Percentiles rank a stretch among this genome's conserved stretches.
Conservation (phyloP, 2,797 vertebrate species). For the Florisuga fusca region DNA sequence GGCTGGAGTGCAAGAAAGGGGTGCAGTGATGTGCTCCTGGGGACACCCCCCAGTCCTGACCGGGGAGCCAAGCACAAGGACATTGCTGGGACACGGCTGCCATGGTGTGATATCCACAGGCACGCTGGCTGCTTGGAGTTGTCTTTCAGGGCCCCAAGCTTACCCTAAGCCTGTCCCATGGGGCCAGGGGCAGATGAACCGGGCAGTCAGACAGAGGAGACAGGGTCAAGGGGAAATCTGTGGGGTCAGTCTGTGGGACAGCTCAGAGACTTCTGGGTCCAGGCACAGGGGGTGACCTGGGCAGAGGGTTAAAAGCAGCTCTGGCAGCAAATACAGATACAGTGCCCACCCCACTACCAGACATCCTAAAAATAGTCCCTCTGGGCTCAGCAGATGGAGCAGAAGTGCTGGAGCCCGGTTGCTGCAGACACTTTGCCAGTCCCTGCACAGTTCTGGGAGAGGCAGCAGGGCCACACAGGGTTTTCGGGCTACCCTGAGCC, state of each 20-base stretch:
- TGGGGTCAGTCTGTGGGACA: neutral
- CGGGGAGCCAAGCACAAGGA: too few species aligned
- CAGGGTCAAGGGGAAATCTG: neutral
- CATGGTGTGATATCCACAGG: fast-evolving
- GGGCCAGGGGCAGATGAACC: neutral
- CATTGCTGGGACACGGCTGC: neutral
- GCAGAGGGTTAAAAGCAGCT: neutral
- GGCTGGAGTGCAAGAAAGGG: fast-evolving
- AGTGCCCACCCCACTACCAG: neutral
- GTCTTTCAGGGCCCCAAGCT: fast-evolving
- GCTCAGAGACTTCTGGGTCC: neutral
- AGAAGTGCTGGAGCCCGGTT: neutral
- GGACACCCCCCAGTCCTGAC: neutral
- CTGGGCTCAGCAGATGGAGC: neutral
- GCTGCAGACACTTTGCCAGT: neutral
- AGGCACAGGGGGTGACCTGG: neutral
- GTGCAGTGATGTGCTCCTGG: neutral
- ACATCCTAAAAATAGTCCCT: neutral
- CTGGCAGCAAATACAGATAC: neutral
- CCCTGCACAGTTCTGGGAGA: fast-evolving
- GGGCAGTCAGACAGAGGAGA: fast-evolving
- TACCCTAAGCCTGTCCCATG: fast-evolving
- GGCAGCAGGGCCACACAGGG: neutral
- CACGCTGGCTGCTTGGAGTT: neutral
- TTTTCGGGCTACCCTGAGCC: neutral